Conservation (phyloP, 1,140 invertebrate species). For the Drosophila parabipectinata region DNA sequence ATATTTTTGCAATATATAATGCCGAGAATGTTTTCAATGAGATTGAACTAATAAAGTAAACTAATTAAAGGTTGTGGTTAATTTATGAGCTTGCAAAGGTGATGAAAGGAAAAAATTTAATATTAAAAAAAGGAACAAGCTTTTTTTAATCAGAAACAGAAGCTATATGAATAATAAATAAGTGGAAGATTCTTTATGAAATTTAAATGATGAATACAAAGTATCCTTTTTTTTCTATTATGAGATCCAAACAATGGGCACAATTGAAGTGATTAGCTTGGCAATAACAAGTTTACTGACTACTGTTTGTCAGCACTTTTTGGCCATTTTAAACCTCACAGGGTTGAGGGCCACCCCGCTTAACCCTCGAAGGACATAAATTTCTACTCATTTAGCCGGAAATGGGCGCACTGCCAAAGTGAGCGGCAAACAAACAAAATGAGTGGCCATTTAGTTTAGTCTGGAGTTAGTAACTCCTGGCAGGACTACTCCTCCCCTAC, state of each 20-base stretch:
- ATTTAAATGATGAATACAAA: not conserved
- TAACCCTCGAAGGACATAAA: conserved; percentile 46
- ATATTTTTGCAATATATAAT: conserved; percentile 47
- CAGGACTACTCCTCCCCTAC: no score
- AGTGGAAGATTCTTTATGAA: not conserved
- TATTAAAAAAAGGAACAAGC: not conserved
- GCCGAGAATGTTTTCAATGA: conserved; percentile 28
- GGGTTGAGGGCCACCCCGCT: not conserved
- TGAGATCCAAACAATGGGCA: conserved; percentile 47
- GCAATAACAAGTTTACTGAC: conserved; percentile 60
- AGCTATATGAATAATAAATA: not conserved
- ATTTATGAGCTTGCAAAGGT: conserved; percentile 12
- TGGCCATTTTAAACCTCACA: conserved; percentile 5
- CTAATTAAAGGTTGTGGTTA: conserved; percentile 33
- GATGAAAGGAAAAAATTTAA: not conserved
- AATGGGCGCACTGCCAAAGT: conserved; percentile 62
- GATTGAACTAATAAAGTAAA: conserved; percentile 50
- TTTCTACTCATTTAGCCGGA: conserved; percentile 64
- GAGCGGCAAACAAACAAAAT: conserved; percentile 65
- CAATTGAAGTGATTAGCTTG: conserved; percentile 51
- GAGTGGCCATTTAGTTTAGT: conserved; percentile 63
- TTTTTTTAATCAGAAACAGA: not conserved
- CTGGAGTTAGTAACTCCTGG: conserved; percentile 43
- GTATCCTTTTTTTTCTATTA: not conserved
- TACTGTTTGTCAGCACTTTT: conserved; percentile 49